Conservation (phyloP, 2,113 vertebrate species). For the Calyptomena viridis region DNA sequence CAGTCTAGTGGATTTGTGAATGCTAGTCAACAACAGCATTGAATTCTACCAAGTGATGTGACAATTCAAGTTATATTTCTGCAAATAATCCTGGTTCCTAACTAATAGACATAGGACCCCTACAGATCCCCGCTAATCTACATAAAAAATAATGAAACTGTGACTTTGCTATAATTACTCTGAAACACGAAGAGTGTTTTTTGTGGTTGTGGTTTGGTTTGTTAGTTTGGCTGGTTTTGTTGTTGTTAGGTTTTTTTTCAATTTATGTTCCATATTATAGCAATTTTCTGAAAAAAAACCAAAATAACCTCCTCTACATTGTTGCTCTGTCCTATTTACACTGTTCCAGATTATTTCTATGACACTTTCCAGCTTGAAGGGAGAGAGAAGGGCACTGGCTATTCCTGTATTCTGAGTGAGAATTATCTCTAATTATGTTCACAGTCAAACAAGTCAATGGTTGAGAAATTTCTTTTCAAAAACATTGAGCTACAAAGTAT, state of each 20-base stretch:
- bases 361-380: background rate
- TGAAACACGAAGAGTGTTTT: background rate
- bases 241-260: background rate
- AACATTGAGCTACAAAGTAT: background rate
- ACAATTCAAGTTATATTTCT: background rate
- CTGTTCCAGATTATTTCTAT: background rate
- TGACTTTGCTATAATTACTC: background rate
- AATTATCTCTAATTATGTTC: background rate
- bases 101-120: background rate
- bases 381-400: background rate
- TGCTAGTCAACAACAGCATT: background rate
- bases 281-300: background rate
- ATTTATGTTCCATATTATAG: background rate
- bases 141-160: background rate
- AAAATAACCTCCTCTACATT: fast-evolving
- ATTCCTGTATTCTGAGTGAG: background rate
- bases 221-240: background rate
- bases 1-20: background rate
- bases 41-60: background rate
- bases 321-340: background rate
- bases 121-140: background rate
- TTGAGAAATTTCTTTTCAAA: background rate
- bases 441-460: background rate
- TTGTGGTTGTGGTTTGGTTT: background rate
- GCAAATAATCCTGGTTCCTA: background rate